phyloP scores from a whole-genome alignment of 2,797 vertebrate genomes.

The Bradypodion ventrale region DNA sequence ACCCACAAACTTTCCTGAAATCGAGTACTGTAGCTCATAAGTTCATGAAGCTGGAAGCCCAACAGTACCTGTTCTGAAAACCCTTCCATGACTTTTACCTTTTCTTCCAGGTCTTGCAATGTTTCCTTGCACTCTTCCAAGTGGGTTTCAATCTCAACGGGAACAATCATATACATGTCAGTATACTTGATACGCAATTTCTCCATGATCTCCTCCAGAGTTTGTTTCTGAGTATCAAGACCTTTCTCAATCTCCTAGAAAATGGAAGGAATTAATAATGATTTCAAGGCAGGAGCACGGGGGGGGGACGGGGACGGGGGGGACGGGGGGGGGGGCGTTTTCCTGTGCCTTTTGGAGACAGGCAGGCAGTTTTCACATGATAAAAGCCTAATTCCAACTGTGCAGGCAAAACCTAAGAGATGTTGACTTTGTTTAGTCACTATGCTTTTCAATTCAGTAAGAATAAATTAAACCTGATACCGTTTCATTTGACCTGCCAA shows the following conservation, averaged over 20 bases:
- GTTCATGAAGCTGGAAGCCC: background rate
- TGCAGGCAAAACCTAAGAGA: slow-evolving; percentile 57
- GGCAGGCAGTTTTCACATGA: slow-evolving; percentile 45
- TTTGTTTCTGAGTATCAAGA: slow-evolving; percentile 80
- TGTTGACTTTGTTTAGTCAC: slow-evolving; percentile 49
- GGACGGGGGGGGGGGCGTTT: too few relatives aligned
- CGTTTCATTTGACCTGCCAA: slow-evolving; percentile 54
- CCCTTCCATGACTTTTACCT: slow-evolving; percentile 77
- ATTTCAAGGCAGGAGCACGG: too few relatives aligned
- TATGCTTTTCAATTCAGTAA: slow-evolving; percentile 63
- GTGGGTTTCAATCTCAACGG: slow-evolving; percentile 79
- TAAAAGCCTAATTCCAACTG: slow-evolving; percentile 51
- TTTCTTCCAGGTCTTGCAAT: slow-evolving; percentile 80
- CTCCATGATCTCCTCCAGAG: slow-evolving; percentile 82
- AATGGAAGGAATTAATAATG: slow-evolving; percentile 48
- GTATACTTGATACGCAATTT: slow-evolving; percentile 84
- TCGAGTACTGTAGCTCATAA: background rate
- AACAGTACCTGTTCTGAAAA: background rate
- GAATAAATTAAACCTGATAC: slow-evolving; percentile 71
- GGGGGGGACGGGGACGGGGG: too few relatives aligned
- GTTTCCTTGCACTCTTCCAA: slow-evolving; percentile 81
- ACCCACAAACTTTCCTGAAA: background rate
- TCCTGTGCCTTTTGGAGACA: slow-evolving; percentile 20
- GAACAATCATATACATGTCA: slow-evolving; percentile 79
- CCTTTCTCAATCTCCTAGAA: slow-evolving; percentile 83